Base-by-base conservation (phyloP, 1,140 invertebrate genomes). In the Meteorus sp. region DNA sequence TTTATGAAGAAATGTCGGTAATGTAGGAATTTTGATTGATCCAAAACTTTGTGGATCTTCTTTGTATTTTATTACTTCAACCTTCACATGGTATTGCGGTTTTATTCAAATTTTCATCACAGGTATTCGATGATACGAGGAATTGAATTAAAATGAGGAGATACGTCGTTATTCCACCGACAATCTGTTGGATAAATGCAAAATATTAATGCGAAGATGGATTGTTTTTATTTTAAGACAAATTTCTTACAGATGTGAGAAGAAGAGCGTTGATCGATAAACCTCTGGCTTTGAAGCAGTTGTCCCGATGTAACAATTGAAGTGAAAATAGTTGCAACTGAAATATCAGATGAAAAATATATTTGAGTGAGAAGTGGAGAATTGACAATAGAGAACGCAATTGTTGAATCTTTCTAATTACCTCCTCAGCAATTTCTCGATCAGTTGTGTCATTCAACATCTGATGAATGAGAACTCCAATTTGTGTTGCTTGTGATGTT, bases 361-460 rank as follows among this genome's bases (percentile, higher is more conserved):
- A 17, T n/a, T 15, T 48, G 45, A 13, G 29, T 25, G n/a, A 3
- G 29, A 27, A 23, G n/a, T 25, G 9, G 0, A 47, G 6, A 25
- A 23, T 6, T 22, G 13, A n/a, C 0, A 8, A 51, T 11, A 15
- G 19, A 29, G 3, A 33, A 9, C 17, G 6, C 2, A 27, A 2
- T 3, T 35, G 35, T 20, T 19, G 17, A 52, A 19, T 11, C 0
- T 2, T 27, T 11, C 2, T 35, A 47, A 9, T 17, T 68, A 78
- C 76, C 69, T 79, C 75, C 35, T 71, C 66, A 56, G 73, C 75
- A 7, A 74, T 53, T 5, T 67, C 35, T n/a, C 64, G 65, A 48
- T 78, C 70, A 5, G 50, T 60, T 0, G 66, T 71, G 35, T 29
- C 62, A 25, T 71, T 68, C 1, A 74, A 33, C 11, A 72, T 37